These are phyloP conservation scores for Cephalopachus bancanus DNA, from an alignment of 2,797 vertebrate species.

Conservation along the genomic window DNA sequence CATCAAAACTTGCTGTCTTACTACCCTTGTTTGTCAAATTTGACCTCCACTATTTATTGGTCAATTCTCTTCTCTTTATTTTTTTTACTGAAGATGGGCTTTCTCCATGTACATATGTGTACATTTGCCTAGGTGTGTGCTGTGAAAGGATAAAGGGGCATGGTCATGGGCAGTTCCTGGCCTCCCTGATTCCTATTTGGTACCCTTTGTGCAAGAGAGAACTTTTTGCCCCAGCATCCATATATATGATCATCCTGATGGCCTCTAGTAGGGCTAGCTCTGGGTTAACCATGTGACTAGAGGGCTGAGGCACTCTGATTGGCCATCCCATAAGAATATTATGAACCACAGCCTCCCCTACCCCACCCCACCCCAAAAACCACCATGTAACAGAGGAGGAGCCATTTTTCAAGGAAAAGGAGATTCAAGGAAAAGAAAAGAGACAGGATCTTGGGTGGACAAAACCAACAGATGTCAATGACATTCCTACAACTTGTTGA, in stretches of 20 bases:
- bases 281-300: not conserved
- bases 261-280: not conserved
- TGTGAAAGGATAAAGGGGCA: not conserved
- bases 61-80: not conserved
- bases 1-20: not conserved
- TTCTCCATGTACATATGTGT: not conserved
- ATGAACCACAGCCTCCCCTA: not conserved
- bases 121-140: too few species aligned
- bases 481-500: not conserved
- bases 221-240: not conserved
- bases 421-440: not conserved
- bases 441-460: not conserved
- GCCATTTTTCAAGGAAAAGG: not conserved
- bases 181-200: not conserved
- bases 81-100: not conserved
- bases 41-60: not conserved
- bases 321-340: not conserved
- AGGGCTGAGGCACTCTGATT: not conserved
- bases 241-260: not conserved
- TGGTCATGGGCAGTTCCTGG: not conserved
- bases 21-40: not conserved
- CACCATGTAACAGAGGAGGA: not conserved
- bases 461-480: not conserved
- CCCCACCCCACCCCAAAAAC: rapidly evolving
- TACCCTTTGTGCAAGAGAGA: not conserved